Base-by-base conservation (phyloP, 2,113 vertebrate genomes). In the Leuciscus idus region DNA sequence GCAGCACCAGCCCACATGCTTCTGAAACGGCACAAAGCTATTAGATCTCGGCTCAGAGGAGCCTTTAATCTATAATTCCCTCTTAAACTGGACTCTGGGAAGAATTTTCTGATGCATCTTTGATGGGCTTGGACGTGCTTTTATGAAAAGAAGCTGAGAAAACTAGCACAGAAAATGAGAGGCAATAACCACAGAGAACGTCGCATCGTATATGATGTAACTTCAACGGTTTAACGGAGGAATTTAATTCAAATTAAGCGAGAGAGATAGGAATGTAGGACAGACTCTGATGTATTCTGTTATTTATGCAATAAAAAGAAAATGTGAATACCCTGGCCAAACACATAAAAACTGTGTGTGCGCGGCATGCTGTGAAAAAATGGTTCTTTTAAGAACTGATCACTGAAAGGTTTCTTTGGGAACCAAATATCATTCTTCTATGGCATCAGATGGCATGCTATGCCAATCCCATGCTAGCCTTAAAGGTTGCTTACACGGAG, bases 51-150 rank as follows among this genome's bases (percentile, higher is more conserved):
- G 87, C 87, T 86, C 86, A n/a, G 79, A 52, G 87, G 86, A 90
- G 83, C 83, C 91, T 94, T 94, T 93, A 90, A 93, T 93, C 88
- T 91, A 92, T 89, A 93, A 94, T 93, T 93, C 91, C 92, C 89
- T 92, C 88, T 93, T 91, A 85, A 92, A 91, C 91, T 89, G 76
- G 86, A 68, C 68, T 64, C 50, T 28, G 62, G 75, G 73, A 77
- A 57, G 79, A 55, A 50, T 83, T 83, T 78, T 75, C 70, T 86
- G 48, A 74, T 82, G 62, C 75, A 83, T 57, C 52, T 79, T 88
- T 86, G 84, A 83, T 86, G 84, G 72, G 74, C 17, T 28, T 84
- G 81, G 30, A 88, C 70, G 52, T 88, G 52, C 81, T 86, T 43
- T 83, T 83, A 78, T 57, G 26, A 79, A 46, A 84, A 75, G 78